Percentiles rank a stretch among this genome's conserved stretches.
Evolutionary conservation across 2,888 invertebrate genomes (phyloP).

Genomic region (Synanthedon tipuliformis): DNA sequence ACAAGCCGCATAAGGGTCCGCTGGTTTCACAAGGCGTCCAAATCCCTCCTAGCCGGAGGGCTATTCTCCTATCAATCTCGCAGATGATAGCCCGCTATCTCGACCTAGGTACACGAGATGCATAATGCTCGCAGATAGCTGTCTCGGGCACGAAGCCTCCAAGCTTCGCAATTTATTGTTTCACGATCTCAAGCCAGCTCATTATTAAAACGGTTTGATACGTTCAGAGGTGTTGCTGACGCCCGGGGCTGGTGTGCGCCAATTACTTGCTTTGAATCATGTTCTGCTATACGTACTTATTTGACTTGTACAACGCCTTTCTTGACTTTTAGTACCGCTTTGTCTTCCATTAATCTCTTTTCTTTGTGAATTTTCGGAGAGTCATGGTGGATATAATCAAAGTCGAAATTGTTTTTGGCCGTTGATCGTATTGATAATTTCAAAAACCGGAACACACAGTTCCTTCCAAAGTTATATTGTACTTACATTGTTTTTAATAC

Average conservation of each 20-base stretch:
- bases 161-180: constrained; percentile 70
- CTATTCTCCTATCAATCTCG: constrained; percentile 67
- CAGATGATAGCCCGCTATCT: constrained; percentile 65
- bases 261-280: constrained; percentile 47
- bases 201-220: constrained; percentile 71
- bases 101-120: constrained; percentile 49
- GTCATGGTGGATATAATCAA: too few relatives aligned
- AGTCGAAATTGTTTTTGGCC: too few relatives aligned
- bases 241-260: constrained; percentile 55
- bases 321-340: constrained; percentile 42
- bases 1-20: constrained; percentile 12
- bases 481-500: too few relatives aligned
- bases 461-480: too few relatives aligned
- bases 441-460: too few relatives aligned
- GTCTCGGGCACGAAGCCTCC: constrained; percentile 69
- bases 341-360: constrained; percentile 20
- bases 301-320: constrained; percentile 50
- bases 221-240: constrained; percentile 66
- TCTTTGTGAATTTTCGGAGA: background rate
- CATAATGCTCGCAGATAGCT: constrained; percentile 68
- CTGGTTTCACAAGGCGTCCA: constrained; percentile 41
- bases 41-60: constrained; percentile 57
- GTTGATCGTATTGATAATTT: too few relatives aligned
- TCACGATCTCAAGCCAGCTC: constrained; percentile 67
- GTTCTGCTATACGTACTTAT: constrained; percentile 35